Evolutionary conservation across 2,113 vertebrate genomes (phyloP).

Genomic region (Brienomyrus longianalis): DNA sequence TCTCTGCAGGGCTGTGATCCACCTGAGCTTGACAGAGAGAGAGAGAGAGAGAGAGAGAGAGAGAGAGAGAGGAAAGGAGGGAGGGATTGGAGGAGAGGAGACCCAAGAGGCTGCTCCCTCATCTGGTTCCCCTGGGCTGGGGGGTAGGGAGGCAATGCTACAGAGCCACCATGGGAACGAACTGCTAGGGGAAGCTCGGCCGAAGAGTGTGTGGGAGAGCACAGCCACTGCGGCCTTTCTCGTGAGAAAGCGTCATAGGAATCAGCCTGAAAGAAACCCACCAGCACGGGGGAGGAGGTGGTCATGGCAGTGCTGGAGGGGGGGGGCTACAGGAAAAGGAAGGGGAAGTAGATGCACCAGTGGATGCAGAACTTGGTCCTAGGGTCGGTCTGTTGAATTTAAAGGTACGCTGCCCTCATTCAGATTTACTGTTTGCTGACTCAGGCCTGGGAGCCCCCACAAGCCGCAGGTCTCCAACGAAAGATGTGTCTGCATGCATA

Average conservation of each 20-base stretch:
- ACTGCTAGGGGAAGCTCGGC: neutral
- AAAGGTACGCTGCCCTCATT: neutral
- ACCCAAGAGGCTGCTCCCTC: neutral
- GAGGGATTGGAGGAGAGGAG: neutral
- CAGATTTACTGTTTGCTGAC: neutral
- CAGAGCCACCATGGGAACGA: neutral
- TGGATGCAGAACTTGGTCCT: neutral
- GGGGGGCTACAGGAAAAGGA: neutral
- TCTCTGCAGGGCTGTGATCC: neutral
- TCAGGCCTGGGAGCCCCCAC: neutral
- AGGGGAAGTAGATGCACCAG: neutral
- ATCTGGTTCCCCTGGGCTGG: neutral
- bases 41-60: neutral
- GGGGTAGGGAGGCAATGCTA: neutral
- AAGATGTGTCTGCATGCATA: neutral
- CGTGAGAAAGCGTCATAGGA: conserved; percentile 11
- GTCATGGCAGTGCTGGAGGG: neutral
- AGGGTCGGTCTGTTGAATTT: neutral
- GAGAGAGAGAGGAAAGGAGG: neutral
- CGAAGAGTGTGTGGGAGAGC: conserved; percentile 5
- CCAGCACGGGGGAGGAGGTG: neutral
- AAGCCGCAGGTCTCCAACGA: neutral
- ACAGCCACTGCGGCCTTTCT: neutral
- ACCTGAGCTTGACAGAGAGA: neutral
- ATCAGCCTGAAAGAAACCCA: conserved; percentile 3